A percentile compares a stretch with the other conserved stretches of the same genome.
Evolutionary conservation across 1,140 invertebrate genomes (phyloP).

Genomic region (Hypsibius dujardini): DNA sequence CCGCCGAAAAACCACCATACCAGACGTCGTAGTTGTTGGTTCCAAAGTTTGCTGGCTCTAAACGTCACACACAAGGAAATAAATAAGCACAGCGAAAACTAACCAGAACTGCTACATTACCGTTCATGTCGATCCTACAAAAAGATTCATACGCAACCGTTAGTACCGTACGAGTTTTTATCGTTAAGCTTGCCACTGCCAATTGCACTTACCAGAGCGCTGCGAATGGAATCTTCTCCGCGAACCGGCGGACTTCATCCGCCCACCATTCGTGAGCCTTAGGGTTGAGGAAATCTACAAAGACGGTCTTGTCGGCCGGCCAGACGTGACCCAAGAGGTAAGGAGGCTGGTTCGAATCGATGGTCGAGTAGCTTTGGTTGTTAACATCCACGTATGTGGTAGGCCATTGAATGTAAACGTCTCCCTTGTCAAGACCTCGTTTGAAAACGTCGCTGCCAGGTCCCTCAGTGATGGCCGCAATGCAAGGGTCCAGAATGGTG

Average conservation of each 20-base stretch:
- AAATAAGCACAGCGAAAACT: background rate
- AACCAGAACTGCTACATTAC: background rate
- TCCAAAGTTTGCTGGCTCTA: background rate
- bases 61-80: background rate
- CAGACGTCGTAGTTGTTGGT: conserved; percentile 5
- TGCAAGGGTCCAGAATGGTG: conserved; percentile 25
- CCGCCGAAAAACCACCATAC: background rate
- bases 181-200: no score
- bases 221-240: conserved; percentile 48
- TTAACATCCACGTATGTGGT: no score
- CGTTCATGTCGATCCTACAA: conserved; percentile 34
- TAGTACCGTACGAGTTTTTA: no score
- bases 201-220: conserved; percentile 44
- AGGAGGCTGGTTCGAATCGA: background rate
- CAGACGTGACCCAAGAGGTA: no score
- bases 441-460: no score
- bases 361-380: no score
- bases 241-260: conserved; percentile 47
- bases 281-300: conserved; percentile 68
- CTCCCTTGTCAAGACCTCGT: no score
- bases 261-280: conserved; percentile 53
- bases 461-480: no score
- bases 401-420: no score
- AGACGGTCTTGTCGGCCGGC: conserved; percentile 36
- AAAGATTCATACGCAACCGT: no score